A percentile compares a stretch with the other conserved stretches of the same genome.
Evolutionary conservation across 2,888 invertebrate species (phyloP).

Genomic region (Merodon equestris): DNA sequence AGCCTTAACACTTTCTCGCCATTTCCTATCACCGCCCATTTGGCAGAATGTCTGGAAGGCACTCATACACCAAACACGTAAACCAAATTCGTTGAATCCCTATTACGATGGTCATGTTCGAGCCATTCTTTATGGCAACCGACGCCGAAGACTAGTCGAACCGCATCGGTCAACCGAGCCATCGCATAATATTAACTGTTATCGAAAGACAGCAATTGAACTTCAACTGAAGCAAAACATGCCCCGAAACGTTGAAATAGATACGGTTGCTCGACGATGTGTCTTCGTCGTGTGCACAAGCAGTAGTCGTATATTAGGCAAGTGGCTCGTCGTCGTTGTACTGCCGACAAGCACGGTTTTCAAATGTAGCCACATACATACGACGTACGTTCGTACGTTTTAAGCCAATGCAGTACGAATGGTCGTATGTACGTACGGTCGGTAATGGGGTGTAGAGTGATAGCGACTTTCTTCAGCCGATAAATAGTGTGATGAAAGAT

Average conservation of each 20-base stretch:
- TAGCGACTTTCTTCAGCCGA: constrained; percentile 59
- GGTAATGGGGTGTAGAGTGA: constrained; percentile 34
- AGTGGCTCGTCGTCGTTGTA: constrained; percentile 20
- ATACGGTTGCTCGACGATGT: constrained; percentile 7
- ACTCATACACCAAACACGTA: constrained; percentile 1
- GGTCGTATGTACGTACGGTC: too few relatives aligned
- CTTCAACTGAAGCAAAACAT: constrained; percentile 49
- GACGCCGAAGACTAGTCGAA: constrained; percentile 25
- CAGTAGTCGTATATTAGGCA: constrained; percentile 21
- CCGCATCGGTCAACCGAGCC: constrained; percentile 29
- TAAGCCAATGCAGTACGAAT: too few relatives aligned
- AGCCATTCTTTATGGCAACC: constrained; percentile 70
- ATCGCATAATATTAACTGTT: constrained; percentile 11
- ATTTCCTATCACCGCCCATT: constrained; percentile 28
- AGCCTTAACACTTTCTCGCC: constrained; percentile 57
- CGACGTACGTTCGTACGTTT: too few relatives aligned
- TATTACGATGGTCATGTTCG: constrained; percentile 68
- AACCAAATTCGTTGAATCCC: neutral
- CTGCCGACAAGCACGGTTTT: constrained; percentile 37
- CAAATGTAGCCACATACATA: constrained; percentile 14
- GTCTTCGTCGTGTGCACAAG: neutral
- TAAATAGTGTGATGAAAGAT: constrained; percentile 30
- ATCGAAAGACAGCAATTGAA: constrained; percentile 42
- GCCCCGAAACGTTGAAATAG: constrained; percentile 28
- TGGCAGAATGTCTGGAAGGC: constrained; percentile 9